Percentiles rank a stretch among this genome's conserved stretches.
Conservation (phyloP, 2,113 vertebrate species). For the Microcebus murinus region DNA sequence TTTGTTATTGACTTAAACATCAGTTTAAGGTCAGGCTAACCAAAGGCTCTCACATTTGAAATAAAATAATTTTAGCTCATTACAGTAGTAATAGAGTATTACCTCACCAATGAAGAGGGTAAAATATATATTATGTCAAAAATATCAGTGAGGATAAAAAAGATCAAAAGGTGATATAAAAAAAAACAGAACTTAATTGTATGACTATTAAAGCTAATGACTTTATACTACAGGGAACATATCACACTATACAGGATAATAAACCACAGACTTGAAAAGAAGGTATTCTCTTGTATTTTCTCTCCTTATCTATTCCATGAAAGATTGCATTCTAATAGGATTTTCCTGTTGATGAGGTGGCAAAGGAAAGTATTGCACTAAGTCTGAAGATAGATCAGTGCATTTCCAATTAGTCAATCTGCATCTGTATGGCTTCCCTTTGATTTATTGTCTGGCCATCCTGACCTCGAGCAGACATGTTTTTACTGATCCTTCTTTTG, state of each 20-base stretch:
- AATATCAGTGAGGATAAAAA: background rate
- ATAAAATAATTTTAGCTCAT: background rate
- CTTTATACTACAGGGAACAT: background rate
- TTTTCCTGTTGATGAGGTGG: background rate
- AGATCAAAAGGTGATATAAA: background rate
- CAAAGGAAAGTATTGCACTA: background rate
- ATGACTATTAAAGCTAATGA: background rate
- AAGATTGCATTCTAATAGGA: background rate
- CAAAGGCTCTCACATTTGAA: background rate
- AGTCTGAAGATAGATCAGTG: background rate
- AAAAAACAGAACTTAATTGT: background rate
- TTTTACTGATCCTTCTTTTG: background rate
- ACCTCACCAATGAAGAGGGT: background rate
- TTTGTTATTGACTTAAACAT: background rate
- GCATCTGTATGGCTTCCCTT: rapidly evolving
- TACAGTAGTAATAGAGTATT: background rate
- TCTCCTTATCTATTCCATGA: background rate
- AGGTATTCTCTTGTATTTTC: background rate
- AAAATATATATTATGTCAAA: background rate
- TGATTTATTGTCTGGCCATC: too few species aligned
- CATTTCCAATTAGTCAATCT: background rate
- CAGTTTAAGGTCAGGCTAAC: background rate
- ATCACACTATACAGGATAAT: background rate
- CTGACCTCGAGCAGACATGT: background rate
- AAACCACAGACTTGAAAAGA: background rate